Conservation (phyloP, 64 coral and sea anemone species). For the Hydrozoanthus tunicans region DNA sequence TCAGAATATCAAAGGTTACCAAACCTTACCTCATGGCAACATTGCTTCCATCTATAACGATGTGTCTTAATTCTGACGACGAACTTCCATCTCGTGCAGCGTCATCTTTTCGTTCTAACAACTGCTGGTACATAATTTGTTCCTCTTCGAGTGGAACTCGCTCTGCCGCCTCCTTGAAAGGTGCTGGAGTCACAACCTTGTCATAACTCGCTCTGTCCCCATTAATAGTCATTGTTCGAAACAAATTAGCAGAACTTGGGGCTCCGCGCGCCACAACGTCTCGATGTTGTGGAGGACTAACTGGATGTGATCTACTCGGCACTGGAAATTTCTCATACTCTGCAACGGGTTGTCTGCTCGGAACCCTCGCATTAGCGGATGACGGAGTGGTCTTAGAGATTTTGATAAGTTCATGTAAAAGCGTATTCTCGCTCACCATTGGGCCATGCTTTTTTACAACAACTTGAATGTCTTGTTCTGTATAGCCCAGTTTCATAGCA, state of each 20-base stretch:
- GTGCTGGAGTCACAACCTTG: not conserved
- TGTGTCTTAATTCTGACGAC: constrained; percentile 74
- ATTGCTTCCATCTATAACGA: constrained; percentile 99
- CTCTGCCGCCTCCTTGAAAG: constrained; percentile 1
- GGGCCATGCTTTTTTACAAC: constrained; percentile 90
- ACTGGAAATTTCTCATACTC: constrained; percentile 15
- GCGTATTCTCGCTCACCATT: constrained; percentile 81
- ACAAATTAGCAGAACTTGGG: not conserved
- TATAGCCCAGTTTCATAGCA: constrained; percentile 95
- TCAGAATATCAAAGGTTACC: not conserved
- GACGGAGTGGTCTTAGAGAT: constrained; percentile 61
- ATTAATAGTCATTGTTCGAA: not conserved
- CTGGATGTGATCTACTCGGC: not conserved
- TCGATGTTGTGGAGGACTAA: constrained; percentile 7
- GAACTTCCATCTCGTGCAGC: constrained; percentile 32
- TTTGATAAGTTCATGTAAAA: constrained; percentile 93
- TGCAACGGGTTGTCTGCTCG: not conserved
- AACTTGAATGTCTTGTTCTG: constrained; percentile 77
- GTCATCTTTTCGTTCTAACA: constrained; percentile 57
- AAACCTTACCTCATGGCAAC: constrained; percentile 94
- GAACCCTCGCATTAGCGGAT: not conserved
- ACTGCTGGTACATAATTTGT: constrained; percentile 67
- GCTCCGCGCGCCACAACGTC: constrained; percentile 78
- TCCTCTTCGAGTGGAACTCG: constrained; percentile 62
- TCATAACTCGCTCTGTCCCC: constrained; percentile 16